A percentile compares a stretch with the other conserved stretches of the same genome.
phyloP scores from a whole-genome alignment of 2,113 vertebrate species.

The Campylomormyrus tamandua region DNA sequence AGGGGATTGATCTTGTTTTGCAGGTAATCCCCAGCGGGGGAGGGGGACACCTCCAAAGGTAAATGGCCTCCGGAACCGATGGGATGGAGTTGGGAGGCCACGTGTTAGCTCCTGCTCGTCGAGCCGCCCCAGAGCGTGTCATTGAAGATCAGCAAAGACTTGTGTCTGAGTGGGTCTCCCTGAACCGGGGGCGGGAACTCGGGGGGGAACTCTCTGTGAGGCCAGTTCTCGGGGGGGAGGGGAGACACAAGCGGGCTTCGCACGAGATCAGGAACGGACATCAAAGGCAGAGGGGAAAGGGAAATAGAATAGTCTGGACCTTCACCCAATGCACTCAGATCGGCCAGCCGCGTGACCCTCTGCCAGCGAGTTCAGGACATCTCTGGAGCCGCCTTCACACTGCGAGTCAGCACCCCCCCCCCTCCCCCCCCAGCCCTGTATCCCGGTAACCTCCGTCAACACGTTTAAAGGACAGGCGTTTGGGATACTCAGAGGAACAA shows the following conservation, averaged over 20 bases:
- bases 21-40: neutral
- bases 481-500: neutral
- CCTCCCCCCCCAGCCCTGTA: no score
- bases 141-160: neutral
- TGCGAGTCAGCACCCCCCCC: neutral
- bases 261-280: neutral
- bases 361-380: neutral
- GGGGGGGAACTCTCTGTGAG: neutral
- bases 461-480: neutral
- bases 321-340: neutral
- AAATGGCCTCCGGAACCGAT: neutral
- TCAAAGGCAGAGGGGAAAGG: neutral
- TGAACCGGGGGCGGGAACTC: neutral
- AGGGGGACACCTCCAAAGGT: neutral
- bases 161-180: neutral
- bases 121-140: neutral
- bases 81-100: neutral
- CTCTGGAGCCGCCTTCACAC: no score
- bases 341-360: neutral
- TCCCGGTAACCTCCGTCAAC: neutral
- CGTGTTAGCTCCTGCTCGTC: neutral
- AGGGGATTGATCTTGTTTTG: neutral
- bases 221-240: neutral
- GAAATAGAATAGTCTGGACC: neutral
- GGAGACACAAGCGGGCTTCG: neutral